Evolutionary conservation across 2,888 invertebrate species (phyloP).

Genomic region (Chrysolina americana): DNA sequence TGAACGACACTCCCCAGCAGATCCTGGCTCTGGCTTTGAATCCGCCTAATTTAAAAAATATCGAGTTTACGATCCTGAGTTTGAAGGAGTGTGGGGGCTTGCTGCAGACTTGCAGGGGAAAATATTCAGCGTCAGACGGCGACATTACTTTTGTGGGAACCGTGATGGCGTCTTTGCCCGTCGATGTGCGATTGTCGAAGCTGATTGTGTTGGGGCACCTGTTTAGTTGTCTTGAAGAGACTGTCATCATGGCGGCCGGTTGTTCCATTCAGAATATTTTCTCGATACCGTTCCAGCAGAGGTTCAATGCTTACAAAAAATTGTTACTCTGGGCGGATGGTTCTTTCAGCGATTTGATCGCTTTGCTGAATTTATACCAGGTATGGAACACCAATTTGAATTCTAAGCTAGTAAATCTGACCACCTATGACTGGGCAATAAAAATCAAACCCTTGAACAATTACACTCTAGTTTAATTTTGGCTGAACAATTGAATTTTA

Average conservation of each 20-base stretch:
- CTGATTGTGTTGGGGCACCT: conserved; percentile 89
- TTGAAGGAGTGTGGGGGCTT: conserved; percentile 93
- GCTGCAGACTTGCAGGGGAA: conserved; percentile 72
- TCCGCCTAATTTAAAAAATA: conserved; percentile 87
- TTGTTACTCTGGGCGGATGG: conserved; percentile 87
- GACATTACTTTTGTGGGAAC: conserved; percentile 89
- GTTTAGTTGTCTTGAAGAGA: conserved; percentile 87
- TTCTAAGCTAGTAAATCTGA: too few relatives aligned
- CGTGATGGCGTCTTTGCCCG: conserved; percentile 86
- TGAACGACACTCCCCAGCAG: conserved; percentile 83
- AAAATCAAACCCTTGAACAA: too few relatives aligned
- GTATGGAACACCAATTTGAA: conserved; percentile 68
- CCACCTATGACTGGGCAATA: too few relatives aligned
- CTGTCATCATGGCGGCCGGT: conserved; percentile 89
- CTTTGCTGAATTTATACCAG: conserved; percentile 84
- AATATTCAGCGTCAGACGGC: conserved; percentile 75
- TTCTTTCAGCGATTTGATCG: conserved; percentile 88
- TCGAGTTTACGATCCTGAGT: conserved; percentile 85
- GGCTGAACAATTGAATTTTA: too few relatives aligned
- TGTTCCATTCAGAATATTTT: conserved; percentile 88
- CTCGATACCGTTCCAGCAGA: conserved; percentile 79
- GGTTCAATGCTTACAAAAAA: conserved; percentile 80
- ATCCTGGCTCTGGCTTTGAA: conserved; percentile 88
- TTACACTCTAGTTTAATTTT: too few relatives aligned
- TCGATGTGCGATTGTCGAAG: conserved; percentile 87